Percentiles rank a stretch among this genome's conserved stretches.
Evolutionary conservation across 2,888 invertebrate species (phyloP).

Genomic region (Plemyria rubiginata): DNA sequence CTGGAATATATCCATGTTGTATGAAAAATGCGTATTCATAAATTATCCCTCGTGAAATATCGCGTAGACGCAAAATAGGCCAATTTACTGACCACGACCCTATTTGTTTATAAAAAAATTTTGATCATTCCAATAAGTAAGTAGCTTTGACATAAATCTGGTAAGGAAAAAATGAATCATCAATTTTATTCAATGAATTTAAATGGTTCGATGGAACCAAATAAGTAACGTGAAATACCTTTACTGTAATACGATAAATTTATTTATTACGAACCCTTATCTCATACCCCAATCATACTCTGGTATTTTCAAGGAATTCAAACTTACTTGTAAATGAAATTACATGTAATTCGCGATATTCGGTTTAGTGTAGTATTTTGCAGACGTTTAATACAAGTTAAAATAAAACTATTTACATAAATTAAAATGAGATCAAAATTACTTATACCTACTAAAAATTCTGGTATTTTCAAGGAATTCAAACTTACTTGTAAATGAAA

Average conservation of each 20-base stretch:
- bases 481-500: no score
- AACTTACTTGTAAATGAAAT: no score
- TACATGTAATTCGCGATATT: no score
- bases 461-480: no score
- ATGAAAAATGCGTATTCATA: not conserved
- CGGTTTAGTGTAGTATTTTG: no score
- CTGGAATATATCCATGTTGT: not conserved
- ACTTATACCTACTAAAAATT: no score
- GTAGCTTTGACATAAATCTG: conserved; percentile 22
- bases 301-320: no score
- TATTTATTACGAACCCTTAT: not conserved
- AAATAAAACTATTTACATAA: no score
- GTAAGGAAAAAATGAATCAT: conserved; percentile 32
- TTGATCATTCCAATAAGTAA: conserved; percentile 26
- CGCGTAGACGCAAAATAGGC: not conserved
- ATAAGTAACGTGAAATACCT: not conserved
- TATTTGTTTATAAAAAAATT: conserved; percentile 8
- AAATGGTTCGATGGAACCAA: not conserved
- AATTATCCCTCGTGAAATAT: not conserved
- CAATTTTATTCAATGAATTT: conserved; percentile 13
- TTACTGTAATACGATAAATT: conserved; percentile 3
- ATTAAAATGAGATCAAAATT: no score
- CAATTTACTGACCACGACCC: not conserved
- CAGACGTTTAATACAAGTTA: no score
- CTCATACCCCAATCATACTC: no score